Percentiles rank a stretch among this genome's conserved stretches.
Evolutionary conservation across 2,888 invertebrate genomes (phyloP).

Genomic region (Lycocerus yunnanus): DNA sequence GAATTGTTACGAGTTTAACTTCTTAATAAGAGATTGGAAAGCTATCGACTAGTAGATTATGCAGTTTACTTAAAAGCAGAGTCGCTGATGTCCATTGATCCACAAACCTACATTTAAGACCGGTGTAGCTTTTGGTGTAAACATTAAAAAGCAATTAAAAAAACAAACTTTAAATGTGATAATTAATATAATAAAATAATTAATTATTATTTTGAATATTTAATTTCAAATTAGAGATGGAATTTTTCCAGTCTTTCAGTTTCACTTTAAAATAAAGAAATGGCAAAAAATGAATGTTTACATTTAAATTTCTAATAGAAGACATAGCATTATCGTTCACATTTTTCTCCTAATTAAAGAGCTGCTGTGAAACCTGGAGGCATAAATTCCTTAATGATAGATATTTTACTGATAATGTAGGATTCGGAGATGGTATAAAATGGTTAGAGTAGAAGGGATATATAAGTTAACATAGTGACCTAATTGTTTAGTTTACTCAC

Average conservation of each 20-base stretch:
- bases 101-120: conserved; percentile 34
- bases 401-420: conserved; percentile 29
- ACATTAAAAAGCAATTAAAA: neutral
- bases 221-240: neutral
- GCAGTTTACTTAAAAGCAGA: conserved; percentile 33
- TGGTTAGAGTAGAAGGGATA: conserved; percentile 65
- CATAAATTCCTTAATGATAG: conserved; percentile 30
- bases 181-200: neutral
- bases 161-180: neutral
- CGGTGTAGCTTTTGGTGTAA: conserved; percentile 14
- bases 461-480: conserved; percentile 55
- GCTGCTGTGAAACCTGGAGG: conserved; percentile 15
- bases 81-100: conserved; percentile 32
- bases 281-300: neutral
- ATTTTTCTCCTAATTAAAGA: conserved; percentile 17
- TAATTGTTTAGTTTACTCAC: conserved; percentile 53
- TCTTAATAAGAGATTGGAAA: conserved; percentile 29
- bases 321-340: neutral
- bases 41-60: conserved; percentile 34
- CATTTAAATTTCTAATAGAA: conserved; percentile 1
- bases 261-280: neutral
- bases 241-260: neutral
- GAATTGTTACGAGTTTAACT: conserved; percentile 15
- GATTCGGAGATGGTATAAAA: conserved; percentile 30
- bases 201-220: neutral